Conservation (phyloP, 1,140 invertebrate genomes). For the Metaphire vulgaris region DNA sequence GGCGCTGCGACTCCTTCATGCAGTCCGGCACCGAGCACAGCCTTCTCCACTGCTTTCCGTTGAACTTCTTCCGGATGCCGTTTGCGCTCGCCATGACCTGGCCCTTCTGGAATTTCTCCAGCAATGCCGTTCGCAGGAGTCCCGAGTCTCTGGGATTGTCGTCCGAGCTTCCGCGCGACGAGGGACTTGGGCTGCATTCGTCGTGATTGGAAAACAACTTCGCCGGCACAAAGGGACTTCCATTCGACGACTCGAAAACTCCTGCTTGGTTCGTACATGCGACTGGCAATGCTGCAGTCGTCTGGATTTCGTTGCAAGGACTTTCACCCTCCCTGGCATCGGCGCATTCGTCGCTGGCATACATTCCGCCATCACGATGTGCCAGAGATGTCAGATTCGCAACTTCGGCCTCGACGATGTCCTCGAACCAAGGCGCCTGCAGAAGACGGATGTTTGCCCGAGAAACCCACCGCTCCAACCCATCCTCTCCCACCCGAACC, state of each 20-base stretch:
- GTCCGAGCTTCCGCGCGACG: not conserved
- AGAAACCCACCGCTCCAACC: slow-evolving; percentile 57
- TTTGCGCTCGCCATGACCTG: slow-evolving; percentile 93
- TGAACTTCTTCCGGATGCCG: slow-evolving; percentile 96
- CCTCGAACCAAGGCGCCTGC: slow-evolving; percentile 89
- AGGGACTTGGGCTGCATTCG: not conserved
- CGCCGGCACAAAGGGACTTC: not conserved
- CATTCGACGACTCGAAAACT: not conserved
- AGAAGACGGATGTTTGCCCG: slow-evolving; percentile 81
- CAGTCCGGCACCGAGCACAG: slow-evolving; percentile 90
- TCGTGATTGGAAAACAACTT: not conserved
- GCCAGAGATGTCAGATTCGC: slow-evolving; percentile 19
- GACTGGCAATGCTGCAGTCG: not conserved
- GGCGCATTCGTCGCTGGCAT: slow-evolving; percentile 66
- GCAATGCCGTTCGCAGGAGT: not conserved
- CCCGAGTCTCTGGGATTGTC: not conserved
- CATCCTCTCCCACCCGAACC: not conserved
- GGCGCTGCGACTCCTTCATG: slow-evolving; percentile 90
- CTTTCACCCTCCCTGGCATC: slow-evolving; percentile 30
- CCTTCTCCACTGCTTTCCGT: slow-evolving; percentile 97
- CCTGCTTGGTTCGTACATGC: not conserved
- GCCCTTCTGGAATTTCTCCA: slow-evolving; percentile 96
- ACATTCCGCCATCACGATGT: not conserved
- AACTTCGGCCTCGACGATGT: slow-evolving; percentile 65
- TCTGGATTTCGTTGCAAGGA: slow-evolving; percentile 28